Conservation (phyloP, 2,888 invertebrate genomes). For the Pyrochroa serraticornis region DNA sequence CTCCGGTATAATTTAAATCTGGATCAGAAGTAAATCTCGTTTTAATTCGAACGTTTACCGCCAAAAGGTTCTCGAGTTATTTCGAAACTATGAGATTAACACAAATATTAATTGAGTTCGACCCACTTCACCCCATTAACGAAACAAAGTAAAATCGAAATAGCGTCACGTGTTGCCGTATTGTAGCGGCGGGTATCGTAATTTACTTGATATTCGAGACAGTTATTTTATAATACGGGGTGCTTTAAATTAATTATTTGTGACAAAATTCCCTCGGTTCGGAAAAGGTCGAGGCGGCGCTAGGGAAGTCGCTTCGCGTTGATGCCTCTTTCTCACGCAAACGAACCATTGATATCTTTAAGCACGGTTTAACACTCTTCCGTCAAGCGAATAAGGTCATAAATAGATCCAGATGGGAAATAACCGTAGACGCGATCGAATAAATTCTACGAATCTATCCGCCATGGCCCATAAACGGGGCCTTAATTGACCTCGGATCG, state of each 20-base stretch:
- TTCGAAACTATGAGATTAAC: constrained; percentile 2
- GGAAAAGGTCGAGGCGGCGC: constrained; percentile 30
- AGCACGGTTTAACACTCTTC: constrained; percentile 44
- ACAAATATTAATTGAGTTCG: neutral
- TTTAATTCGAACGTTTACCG: constrained; percentile 5
- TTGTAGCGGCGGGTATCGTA: neutral
- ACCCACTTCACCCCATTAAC: no score
- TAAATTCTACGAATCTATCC: constrained; percentile 23
- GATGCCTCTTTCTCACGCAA: constrained; percentile 46
- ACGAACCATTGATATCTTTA: constrained; percentile 45
- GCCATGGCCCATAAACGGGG: no score
- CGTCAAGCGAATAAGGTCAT: constrained; percentile 40
- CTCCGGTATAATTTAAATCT: constrained; percentile 27
- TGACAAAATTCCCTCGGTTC: constrained; percentile 37
- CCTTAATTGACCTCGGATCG: no score
- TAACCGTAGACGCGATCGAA: constrained; percentile 32
- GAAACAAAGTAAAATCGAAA: neutral
- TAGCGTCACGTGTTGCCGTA: neutral
- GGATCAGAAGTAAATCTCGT: neutral
- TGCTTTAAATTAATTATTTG: constrained; percentile 40
- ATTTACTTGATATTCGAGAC: constrained; percentile 6
- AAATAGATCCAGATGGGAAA: constrained; percentile 39
- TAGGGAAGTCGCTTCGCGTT: constrained; percentile 33
- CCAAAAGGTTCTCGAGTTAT: constrained; percentile 6
- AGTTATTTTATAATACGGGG: neutral